phyloP scores from a whole-genome alignment of 1,140 invertebrate species.

The Battus philenor region DNA sequence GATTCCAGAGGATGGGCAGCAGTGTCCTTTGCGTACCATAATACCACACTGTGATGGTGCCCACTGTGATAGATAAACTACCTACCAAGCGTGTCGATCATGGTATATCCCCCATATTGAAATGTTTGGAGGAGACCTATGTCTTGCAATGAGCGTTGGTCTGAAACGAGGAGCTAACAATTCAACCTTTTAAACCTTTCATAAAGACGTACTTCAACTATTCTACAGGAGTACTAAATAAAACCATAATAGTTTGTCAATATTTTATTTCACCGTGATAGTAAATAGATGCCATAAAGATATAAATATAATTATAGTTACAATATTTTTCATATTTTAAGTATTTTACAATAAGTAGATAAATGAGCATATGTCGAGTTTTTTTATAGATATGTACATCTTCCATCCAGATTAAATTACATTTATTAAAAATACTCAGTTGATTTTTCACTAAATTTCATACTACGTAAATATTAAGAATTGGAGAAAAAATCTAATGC shows the following conservation, averaged over 20 bases:
- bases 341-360: slow-evolving; percentile 52
- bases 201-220: too few species aligned
- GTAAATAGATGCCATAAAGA: slow-evolving; percentile 61
- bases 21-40: too few species aligned
- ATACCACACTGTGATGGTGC: too few species aligned
- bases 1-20: too few species aligned
- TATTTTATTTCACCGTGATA: slow-evolving; percentile 67
- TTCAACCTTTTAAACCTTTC: too few species aligned
- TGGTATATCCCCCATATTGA: too few species aligned
- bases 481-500: neutral
- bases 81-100: too few species aligned
- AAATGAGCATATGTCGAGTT: slow-evolving; percentile 57
- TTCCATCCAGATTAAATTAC: slow-evolving; percentile 24
- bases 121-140: too few species aligned
- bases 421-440: slow-evolving; percentile 21
- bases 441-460: neutral
- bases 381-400: slow-evolving; percentile 59
- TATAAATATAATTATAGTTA: slow-evolving; percentile 63
- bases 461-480: neutral
- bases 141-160: too few species aligned
- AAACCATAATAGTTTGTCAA: slow-evolving; percentile 29
- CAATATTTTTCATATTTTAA: slow-evolving; percentile 21
- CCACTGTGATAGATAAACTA: too few species aligned
- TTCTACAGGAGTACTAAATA: slow-evolving; percentile 30
- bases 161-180: too few species aligned